These are phyloP conservation scores for Dryas iulia DNA, from an alignment of 1,140 invertebrate species.

Conservation along the genomic window DNA sequence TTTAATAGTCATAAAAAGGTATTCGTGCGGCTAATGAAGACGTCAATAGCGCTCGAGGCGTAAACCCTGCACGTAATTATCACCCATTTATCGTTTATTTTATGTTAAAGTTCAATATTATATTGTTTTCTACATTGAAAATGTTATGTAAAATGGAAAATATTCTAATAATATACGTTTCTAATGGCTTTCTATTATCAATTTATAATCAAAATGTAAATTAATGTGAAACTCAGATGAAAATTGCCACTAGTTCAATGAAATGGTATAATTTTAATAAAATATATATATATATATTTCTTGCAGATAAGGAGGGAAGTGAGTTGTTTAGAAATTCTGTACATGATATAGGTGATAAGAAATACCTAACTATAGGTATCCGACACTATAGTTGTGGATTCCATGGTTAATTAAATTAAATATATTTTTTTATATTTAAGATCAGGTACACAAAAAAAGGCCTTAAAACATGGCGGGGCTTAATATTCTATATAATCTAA, in stretches of 20 bases:
- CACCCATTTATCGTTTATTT: conserved; percentile 27
- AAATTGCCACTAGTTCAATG: not conserved
- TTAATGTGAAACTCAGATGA: not conserved
- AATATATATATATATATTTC: not conserved
- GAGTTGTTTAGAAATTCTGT: too few species aligned
- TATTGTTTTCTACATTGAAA: not conserved
- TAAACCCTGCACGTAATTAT: conserved; percentile 29
- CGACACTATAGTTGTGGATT: too few species aligned
- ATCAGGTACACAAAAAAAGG: too few species aligned
- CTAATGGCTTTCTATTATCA: not conserved
- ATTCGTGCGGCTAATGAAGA: conserved; percentile 25
- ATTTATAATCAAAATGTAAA: conserved; percentile 1
- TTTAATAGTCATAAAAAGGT: conserved; percentile 21
- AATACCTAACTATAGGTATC: too few species aligned
- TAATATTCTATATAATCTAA: too few species aligned
- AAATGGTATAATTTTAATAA: not conserved
- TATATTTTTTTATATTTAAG: too few species aligned
- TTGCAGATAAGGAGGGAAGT: not conserved
- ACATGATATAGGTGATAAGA: too few species aligned
- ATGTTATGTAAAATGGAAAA: not conserved
- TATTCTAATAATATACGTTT: not conserved
- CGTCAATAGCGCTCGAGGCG: conserved; percentile 16
- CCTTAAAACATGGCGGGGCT: too few species aligned
- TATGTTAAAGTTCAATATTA: conserved; percentile 27
- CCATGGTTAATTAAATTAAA: too few species aligned